Evolutionary conservation across 2,888 invertebrate genomes (phyloP).

Genomic region (Cremastobaeus sp.): DNA sequence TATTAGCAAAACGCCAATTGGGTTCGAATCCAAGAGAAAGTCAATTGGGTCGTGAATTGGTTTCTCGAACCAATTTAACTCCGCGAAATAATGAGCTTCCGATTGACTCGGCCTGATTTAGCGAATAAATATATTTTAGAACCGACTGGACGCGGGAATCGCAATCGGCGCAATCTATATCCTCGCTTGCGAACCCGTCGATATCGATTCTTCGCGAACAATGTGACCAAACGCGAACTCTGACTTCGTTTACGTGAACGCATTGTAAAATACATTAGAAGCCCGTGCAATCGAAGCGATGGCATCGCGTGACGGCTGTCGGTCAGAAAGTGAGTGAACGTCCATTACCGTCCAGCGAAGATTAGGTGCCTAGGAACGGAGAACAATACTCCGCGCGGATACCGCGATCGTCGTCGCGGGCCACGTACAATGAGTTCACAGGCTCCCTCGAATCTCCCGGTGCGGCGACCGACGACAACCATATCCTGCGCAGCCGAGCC

Average conservation of each 20-base stretch:
- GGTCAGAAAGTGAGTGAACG: slow-evolving; percentile 26
- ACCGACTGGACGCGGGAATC: neutral
- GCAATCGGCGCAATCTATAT: neutral
- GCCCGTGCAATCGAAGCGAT: slow-evolving; percentile 54
- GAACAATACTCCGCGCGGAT: neutral
- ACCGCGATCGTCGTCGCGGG: slow-evolving; percentile 54
- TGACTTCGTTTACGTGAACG: neutral
- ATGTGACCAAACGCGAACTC: slow-evolving; percentile 1
- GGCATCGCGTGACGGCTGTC: slow-evolving; percentile 53
- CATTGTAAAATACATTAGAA: slow-evolving; percentile 25
- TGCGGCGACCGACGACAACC: slow-evolving; percentile 66
- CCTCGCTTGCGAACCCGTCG: neutral
- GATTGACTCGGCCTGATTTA: slow-evolving; percentile 6
- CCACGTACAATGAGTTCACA: slow-evolving; percentile 55
- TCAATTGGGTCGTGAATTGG: slow-evolving; percentile 17
- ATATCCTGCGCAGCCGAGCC: slow-evolving; percentile 69
- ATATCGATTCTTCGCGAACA: slow-evolving; percentile 9
- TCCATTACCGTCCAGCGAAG: slow-evolving; percentile 45
- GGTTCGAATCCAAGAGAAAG: slow-evolving; percentile 9
- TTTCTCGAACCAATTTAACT: slow-evolving; percentile 17
- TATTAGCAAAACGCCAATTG: slow-evolving; percentile 11
- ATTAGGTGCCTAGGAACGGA: slow-evolving; percentile 36
- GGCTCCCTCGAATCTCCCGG: slow-evolving; percentile 40
- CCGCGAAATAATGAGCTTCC: neutral
- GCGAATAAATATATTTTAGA: slow-evolving; percentile 2